phyloP scores from a whole-genome alignment of 1,140 invertebrate species.

The Brachionus koreanus region DNA sequence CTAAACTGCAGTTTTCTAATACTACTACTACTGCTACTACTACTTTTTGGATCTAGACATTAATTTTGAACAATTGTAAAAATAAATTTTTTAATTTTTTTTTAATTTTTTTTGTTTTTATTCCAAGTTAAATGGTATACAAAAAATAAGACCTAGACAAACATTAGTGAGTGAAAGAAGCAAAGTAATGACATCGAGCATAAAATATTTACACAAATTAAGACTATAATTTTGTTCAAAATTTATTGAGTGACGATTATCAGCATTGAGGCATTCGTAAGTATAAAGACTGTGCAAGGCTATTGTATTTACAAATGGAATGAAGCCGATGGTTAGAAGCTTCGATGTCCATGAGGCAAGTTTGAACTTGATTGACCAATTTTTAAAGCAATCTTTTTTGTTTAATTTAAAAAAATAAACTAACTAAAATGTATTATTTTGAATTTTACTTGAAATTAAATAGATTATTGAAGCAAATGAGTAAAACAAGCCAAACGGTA shows the following conservation, averaged over 20 bases:
- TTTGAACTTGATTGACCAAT: neutral
- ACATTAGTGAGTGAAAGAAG: neutral
- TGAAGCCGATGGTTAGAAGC: conserved; percentile 28
- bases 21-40: no score
- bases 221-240: neutral
- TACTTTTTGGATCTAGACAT: no score
- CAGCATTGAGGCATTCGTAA: conserved; percentile 5
- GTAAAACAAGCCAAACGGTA: neutral
- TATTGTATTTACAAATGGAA: conserved; percentile 39
- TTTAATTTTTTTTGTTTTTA: neutral
- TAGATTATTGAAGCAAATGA: neutral
- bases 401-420: no score
- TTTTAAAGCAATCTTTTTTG: conserved; percentile 1
- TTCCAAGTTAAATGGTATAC: conserved; percentile 30
- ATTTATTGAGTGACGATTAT: neutral
- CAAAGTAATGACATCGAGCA: neutral
- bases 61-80: no score
- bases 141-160: conserved; percentile 3
- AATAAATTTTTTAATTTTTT: neutral
- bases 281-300: conserved; percentile 25
- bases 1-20: no score
- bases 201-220: conserved; percentile 12
- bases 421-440: no score
- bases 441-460: neutral
- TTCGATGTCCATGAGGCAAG: conserved; percentile 5